Evolutionary conservation across 92 coral and sea anemone genomes (phyloP).

Genomic region (Zoanthus sansibaricus): DNA sequence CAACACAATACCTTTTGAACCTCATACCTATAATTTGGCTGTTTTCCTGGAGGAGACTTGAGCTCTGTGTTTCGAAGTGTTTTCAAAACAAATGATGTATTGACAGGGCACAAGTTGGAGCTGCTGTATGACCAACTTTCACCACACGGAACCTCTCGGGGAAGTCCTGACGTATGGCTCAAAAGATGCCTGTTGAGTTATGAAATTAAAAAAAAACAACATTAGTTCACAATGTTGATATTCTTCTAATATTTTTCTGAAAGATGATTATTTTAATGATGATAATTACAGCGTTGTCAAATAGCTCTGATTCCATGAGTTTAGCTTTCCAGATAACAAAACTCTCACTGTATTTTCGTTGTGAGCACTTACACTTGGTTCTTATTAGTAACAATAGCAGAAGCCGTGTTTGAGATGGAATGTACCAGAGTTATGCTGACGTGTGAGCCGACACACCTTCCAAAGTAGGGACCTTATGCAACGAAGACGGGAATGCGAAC

Average conservation of each 20-base stretch:
- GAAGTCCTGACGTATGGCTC: constrained; percentile 96
- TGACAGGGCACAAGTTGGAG: constrained; percentile 88
- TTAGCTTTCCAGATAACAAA: too few species aligned
- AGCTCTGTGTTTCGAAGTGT: constrained; percentile 69
- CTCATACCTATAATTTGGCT: constrained; percentile 88
- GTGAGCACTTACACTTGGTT: too few species aligned
- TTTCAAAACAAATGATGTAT: constrained; percentile 80
- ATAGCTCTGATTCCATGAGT: not conserved
- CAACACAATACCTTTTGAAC: not conserved
- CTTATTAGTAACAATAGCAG: too few species aligned
- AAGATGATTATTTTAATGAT: not conserved
- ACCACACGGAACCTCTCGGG: constrained; percentile 98
- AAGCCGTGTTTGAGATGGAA: too few species aligned
- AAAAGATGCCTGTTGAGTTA: constrained; percentile 74
- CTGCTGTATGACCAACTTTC: constrained; percentile 76
- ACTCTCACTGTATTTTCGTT: too few species aligned
- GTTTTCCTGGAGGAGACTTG: constrained; percentile 89
- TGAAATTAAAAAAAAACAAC: not conserved
- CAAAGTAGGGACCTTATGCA: too few species aligned
- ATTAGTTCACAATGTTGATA: not conserved
- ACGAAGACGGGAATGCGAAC: too few species aligned
- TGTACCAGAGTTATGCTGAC: too few species aligned
- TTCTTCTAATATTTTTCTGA: not conserved
- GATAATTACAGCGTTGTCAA: not conserved
- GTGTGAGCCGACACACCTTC: too few species aligned